phyloP scores from a whole-genome alignment of 2,113 vertebrate species.

The Azemiops feae region DNA sequence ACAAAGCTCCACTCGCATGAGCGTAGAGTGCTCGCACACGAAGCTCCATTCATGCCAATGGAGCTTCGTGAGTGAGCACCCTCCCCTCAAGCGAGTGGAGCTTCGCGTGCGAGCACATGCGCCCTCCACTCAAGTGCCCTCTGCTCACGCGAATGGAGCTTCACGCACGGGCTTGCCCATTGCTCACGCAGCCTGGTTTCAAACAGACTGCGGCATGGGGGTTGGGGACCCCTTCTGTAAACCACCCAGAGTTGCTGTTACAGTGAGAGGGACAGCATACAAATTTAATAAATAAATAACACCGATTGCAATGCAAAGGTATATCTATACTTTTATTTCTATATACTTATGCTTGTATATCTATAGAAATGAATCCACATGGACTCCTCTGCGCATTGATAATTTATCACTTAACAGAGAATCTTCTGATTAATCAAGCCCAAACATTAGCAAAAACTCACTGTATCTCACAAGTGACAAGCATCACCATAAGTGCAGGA shows the following conservation, averaged over 20 bases:
- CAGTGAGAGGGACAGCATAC: no score
- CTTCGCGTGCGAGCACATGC: no score
- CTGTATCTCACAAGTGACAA: neutral
- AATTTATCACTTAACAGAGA: neutral
- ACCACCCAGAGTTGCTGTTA: no score
- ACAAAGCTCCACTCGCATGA: no score
- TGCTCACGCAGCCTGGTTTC: no score
- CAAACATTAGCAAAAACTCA: neutral
- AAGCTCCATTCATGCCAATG: no score
- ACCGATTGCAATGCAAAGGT: neutral
- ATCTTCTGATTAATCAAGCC: neutral
- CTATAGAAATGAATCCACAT: neutral
- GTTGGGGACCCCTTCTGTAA: no score
- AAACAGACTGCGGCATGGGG: no score
- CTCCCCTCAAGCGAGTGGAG: neutral
- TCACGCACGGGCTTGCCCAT: neutral
- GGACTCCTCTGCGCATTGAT: neutral
- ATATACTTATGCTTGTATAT: no score
- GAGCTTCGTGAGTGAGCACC: neutral
- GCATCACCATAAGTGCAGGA: neutral
- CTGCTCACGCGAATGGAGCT: neutral
- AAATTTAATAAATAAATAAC: neutral
- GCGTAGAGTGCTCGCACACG: no score
- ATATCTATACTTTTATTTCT: no score
- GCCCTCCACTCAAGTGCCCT: no score